phyloP scores from a whole-genome alignment of 2,797 vertebrate species.

The Orestias chungarensis region DNA sequence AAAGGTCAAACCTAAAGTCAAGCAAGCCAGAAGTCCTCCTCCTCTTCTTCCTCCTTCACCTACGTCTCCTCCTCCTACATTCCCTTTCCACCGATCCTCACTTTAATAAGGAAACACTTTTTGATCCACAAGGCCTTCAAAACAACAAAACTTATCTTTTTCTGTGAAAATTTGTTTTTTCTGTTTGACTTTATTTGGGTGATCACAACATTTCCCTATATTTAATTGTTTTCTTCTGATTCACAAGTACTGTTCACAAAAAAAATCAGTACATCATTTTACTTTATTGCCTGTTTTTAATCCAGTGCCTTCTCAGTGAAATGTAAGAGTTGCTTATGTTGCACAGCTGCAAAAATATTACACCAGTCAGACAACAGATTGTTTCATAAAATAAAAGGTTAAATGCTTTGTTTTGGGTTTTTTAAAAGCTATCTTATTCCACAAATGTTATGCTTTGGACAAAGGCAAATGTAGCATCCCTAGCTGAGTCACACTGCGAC shows the following conservation, averaged over 20 bases:
- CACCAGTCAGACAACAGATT: not conserved
- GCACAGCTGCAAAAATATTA: conserved; percentile 7
- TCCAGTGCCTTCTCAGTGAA: conserved; percentile 10
- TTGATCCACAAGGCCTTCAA: conserved; percentile 45
- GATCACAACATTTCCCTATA: not conserved
- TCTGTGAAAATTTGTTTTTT: not conserved
- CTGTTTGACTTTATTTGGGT: conserved; percentile 3
- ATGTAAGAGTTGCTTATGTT: conserved; percentile 3
- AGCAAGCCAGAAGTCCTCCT: conserved; percentile 78
- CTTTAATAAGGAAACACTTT: conserved; percentile 52
- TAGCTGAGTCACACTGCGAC: not conserved
- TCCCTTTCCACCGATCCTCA: conserved; percentile 48
- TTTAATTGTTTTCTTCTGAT: not conserved
- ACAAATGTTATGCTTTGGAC: not conserved
- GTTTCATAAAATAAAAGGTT: not conserved
- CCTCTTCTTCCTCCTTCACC: conserved; percentile 48
- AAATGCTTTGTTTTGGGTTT: not conserved
- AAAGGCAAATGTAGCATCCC: fast-evolving
- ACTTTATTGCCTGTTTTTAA: conserved; percentile 5
- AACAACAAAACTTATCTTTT: conserved; percentile 22
- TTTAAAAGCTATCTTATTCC: not conserved
- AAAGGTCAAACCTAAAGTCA: conserved; percentile 99
- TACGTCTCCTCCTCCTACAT: conserved; percentile 62
- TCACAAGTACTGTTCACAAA: conserved; percentile 11
- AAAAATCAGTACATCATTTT: not conserved